Evolutionary conservation across 1,140 invertebrate species (phyloP).

Genomic region (Dendroctonus valens): DNA sequence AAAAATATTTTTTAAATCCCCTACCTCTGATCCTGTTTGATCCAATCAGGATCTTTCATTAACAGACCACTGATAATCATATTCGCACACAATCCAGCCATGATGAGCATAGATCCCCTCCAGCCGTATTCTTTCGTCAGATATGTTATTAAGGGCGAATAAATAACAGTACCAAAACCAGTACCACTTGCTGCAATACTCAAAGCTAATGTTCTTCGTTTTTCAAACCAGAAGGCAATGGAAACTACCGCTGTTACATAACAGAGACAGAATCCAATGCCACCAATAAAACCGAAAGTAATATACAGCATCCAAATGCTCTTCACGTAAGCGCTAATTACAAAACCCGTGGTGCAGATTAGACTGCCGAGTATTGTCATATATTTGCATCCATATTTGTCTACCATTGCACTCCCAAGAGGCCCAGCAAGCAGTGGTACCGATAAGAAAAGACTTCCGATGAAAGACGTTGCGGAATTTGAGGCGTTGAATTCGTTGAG

Average conservation of each 20-base stretch:
- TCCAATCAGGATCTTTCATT: conserved; percentile 83
- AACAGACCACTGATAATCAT: conserved; percentile 84
- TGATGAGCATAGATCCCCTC: conserved; percentile 79
- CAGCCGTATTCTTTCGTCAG: conserved; percentile 78
- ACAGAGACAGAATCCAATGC: conserved; percentile 80
- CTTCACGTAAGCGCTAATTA: conserved; percentile 70
- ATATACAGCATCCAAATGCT: conserved; percentile 76
- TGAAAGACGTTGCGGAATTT: conserved; percentile 82
- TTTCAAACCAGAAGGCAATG: conserved; percentile 96
- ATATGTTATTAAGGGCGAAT: conserved; percentile 75
- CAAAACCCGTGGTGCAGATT: conserved; percentile 75
- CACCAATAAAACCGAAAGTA: conserved; percentile 84
- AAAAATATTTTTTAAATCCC: too few relatives aligned
- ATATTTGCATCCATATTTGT: conserved; percentile 83
- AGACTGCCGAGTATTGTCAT: conserved; percentile 80
- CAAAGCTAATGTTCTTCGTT: conserved; percentile 85
- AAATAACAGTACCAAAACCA: conserved; percentile 81
- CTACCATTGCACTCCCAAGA: conserved; percentile 80
- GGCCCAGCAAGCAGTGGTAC: conserved; percentile 82
- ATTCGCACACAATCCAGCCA: conserved; percentile 62
- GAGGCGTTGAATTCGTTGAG: conserved; percentile 77
- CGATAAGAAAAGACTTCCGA: conserved; percentile 83
- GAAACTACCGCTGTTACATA: conserved; percentile 91
- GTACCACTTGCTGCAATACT: conserved; percentile 90
- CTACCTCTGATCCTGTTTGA: conserved; percentile 54